Conservation (phyloP, 2,113 vertebrate genomes). For the Trogon melanurus region DNA sequence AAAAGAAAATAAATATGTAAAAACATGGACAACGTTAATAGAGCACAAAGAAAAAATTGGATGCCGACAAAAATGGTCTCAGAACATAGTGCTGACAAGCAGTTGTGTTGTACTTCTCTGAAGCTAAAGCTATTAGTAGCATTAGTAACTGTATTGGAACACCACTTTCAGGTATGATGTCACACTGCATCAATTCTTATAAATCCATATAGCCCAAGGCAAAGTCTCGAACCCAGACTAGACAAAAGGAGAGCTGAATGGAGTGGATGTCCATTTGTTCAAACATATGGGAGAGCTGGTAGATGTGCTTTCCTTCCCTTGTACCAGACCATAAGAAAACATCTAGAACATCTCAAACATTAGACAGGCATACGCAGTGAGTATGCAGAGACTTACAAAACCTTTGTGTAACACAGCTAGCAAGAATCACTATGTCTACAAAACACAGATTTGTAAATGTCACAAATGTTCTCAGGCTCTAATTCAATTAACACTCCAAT, state of each 20-base stretch:
- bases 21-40: neutral
- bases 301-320: neutral
- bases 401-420: rapidly evolving
- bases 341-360: neutral
- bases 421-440: neutral
- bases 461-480: neutral
- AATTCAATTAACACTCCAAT: neutral
- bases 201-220: neutral
- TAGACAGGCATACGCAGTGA: neutral
- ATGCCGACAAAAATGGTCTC: neutral
- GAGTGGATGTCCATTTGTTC: neutral
- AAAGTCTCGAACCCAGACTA: neutral
- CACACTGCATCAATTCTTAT: neutral
- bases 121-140: neutral
- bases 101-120: neutral
- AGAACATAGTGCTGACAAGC: neutral
- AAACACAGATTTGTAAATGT: neutral
- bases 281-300: rapidly evolving
- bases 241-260: neutral
- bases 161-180: neutral
- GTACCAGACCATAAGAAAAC: neutral
- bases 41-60: neutral
- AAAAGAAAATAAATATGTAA: neutral
- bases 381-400: neutral
- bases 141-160: neutral